Conservation (phyloP, 2,888 invertebrate genomes). For the Nysson spinosus region DNA sequence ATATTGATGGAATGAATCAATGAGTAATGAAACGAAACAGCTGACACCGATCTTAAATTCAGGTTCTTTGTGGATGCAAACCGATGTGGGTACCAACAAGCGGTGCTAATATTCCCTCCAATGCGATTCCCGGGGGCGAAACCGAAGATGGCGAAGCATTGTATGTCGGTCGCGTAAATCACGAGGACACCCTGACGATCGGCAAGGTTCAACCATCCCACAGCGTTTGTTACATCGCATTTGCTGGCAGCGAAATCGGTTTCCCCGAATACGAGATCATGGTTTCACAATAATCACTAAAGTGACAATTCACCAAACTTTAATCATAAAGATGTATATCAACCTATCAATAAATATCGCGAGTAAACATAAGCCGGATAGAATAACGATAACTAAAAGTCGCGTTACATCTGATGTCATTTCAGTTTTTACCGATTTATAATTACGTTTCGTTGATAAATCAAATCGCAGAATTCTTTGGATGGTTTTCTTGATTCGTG, state of each 20-base stretch:
- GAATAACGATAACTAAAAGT: too few species aligned
- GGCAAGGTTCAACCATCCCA: constrained; percentile 93
- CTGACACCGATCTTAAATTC: neutral
- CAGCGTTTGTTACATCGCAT: constrained; percentile 90
- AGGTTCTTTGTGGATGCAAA: constrained; percentile 76
- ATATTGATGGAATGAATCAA: neutral
- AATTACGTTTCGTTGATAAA: too few species aligned
- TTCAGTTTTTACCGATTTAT: too few species aligned
- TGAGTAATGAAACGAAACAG: neutral
- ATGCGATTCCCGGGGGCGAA: constrained; percentile 85
- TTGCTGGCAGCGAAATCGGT: constrained; percentile 87
- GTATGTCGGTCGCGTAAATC: constrained; percentile 86
- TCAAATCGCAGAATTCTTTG: too few species aligned
- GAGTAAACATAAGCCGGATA: too few species aligned
- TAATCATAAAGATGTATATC: too few species aligned
- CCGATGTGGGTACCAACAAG: constrained; percentile 80
- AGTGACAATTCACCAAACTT: too few species aligned
- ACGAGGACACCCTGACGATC: constrained; percentile 86
- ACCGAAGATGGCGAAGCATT: constrained; percentile 88
- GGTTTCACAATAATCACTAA: constrained; percentile 74
- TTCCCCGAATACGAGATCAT: constrained; percentile 91
- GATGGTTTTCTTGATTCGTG: too few species aligned
- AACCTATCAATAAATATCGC: too few species aligned
- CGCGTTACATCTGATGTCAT: too few species aligned
- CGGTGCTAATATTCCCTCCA: constrained; percentile 84